phyloP scores from a whole-genome alignment of 2,888 invertebrate genomes.

The Pterostichus madidus region DNA sequence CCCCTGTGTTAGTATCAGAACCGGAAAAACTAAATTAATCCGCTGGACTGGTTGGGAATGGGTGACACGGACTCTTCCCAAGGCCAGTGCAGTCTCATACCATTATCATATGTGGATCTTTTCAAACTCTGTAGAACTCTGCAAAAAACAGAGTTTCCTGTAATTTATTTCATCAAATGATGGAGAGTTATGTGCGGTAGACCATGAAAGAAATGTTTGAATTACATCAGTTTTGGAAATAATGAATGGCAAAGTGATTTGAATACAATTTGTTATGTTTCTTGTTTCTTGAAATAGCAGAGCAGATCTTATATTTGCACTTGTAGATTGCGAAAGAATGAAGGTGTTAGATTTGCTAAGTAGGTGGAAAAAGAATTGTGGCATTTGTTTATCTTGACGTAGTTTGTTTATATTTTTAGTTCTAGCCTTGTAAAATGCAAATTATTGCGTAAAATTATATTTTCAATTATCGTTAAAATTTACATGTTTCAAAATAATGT shows the following conservation, averaged over 20 bases:
- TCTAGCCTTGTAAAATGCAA: not conserved
- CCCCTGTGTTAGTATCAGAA: not conserved
- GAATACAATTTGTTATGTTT: constrained; percentile 20
- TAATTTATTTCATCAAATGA: constrained; percentile 37
- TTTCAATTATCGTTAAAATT: not conserved
- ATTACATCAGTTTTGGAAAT: not conserved
- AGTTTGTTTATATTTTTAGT: constrained; percentile 20
- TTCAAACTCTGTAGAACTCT: constrained; percentile 24
- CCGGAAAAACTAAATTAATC: constrained; percentile 61
- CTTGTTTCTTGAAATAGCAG: not conserved
- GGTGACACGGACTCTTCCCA: constrained; percentile 39
- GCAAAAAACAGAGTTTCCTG: constrained; percentile 58
- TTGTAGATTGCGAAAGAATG: constrained; percentile 15
- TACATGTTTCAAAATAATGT: not conserved
- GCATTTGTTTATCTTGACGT: constrained; percentile 26
- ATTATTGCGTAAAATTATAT: not conserved
- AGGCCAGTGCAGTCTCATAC: constrained; percentile 30
- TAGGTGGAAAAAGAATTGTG: constrained; percentile 9
- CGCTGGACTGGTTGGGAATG: constrained; percentile 48
- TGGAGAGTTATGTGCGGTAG: constrained; percentile 18
- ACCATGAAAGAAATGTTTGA: constrained; percentile 24
- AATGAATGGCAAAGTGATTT: not conserved
- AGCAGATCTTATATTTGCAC: not conserved
- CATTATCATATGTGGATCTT: constrained; percentile 17
- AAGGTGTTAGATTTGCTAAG: constrained; percentile 15